Base-by-base conservation (phyloP, 1,140 invertebrate genomes). In the Cylas formicarius region DNA sequence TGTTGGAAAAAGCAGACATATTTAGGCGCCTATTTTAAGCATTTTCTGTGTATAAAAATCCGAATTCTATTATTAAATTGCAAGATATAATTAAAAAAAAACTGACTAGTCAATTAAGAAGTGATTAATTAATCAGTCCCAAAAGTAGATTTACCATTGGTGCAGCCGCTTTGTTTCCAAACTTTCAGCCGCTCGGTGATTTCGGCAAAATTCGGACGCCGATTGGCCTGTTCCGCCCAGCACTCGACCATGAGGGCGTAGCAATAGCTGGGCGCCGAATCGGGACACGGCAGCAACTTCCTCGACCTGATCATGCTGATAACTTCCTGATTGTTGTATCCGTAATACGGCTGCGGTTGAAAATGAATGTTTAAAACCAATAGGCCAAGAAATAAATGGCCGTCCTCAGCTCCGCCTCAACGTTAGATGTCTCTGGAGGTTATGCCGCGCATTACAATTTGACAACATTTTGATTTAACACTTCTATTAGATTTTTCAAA, bases 241-340 rank as follows among this genome's bases (percentile, higher is more conserved):
- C 94, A 97, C 66, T 97, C 93, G 22, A 94, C 83, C 92, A 97
- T 97, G 23, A 97, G 71, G 2, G 82, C 79, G 63, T 95, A 96
- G 54, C 96, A 84, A 44, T 85, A 77, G 4, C 86, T 76, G 0
- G 93, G 93, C 65, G 94, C 97, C 28, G 86, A 83, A 44, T 91
- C 83, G 0, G 95, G 94, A 61, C 89, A 89, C 0, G 90, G 84
- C 20, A 98, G 70, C n/a, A 98, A 70, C 65, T 97, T 92, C 10
- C 92, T 78, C 1, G 86, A 85, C 2, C 93, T 78, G 23, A 98
- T 91, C 84, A 97, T 91, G 55, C 95, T 86, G 55, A 97, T 96
- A 0, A 98, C 94, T 69, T 98, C 94, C 65, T 94, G 91, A 66
- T 97, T 97, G 53, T 83, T 90, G 63, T 90, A 93, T 8, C 92